These are phyloP conservation scores for Acropora tenuis DNA, from an alignment of 64 coral and sea anemone genomes.

Conservation along the genomic window DNA sequence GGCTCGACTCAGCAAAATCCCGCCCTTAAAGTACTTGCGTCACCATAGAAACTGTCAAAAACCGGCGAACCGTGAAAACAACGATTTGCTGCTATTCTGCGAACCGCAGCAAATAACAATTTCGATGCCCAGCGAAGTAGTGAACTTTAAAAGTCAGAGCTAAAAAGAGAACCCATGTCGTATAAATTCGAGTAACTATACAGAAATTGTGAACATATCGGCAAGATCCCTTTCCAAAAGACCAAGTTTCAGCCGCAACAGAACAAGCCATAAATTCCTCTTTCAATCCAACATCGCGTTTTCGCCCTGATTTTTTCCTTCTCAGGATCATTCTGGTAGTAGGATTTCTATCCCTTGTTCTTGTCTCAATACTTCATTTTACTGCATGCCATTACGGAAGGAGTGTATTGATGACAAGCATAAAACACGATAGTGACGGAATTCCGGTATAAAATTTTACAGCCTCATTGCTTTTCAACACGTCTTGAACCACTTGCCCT, in stretches of 20 bases:
- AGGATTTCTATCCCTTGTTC: background rate
- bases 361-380: background rate
- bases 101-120: too few relatives aligned
- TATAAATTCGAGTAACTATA: conserved; percentile 28
- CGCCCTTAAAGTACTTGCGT: too few relatives aligned
- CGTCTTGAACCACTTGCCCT: too few relatives aligned
- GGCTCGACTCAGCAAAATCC: too few relatives aligned
- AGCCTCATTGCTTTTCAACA: too few relatives aligned
- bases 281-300: background rate
- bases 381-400: background rate
- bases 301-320: background rate
- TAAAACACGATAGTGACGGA: too few relatives aligned
- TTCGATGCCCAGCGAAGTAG: background rate
- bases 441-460: too few relatives aligned
- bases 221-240: too few relatives aligned
- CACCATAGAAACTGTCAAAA: too few relatives aligned
- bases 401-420: too few relatives aligned
- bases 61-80: too few relatives aligned
- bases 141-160: conserved; percentile 11
- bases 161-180: conserved; percentile 26
- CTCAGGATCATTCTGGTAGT: background rate
- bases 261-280: conserved; percentile 35
- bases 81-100: too few relatives aligned
- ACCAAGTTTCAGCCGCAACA: conserved; percentile 38
- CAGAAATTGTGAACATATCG: conserved; percentile 6